Evolutionary conservation across 2,113 vertebrate species (phyloP), one percentile per base, ranked within the genome.

Genomic region (Castor canadensis): DNA sequence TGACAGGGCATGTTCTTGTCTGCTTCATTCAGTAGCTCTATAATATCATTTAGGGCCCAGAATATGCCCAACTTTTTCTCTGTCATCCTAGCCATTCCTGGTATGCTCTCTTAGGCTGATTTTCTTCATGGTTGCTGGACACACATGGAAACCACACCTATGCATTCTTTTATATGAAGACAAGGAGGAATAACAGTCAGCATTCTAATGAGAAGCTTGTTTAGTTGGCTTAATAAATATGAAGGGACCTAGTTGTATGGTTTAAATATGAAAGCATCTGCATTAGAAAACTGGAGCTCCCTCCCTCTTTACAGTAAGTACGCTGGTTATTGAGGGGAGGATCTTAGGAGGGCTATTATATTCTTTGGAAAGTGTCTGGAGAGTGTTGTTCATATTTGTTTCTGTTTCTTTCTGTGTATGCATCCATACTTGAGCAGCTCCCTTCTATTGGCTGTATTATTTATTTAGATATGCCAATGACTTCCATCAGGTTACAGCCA

Each of bases 401-500:
- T 77, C 67, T 69, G 35, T 72, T 47, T 89, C 52, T 85, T 89
- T 86, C 47, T 86, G 30, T 94, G 30, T 72, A 62, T 73, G 47
- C 54, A 66, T 82, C 16, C 56, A 56, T 47, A 92, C 35, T 40
- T 95, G 54, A 56, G 24, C 24, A 66, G 35, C 54, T 82, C 12
- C 17, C 24, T 91, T 86, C 71, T 89, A 20, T 93, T 81, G 67
- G 58, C 91, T 71, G 76, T 75, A 89, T 89, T 58, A 75, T 91
- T 90, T 94, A 54, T 86, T 92, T 86, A 89, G 47, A 72, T 86
- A 89, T 62, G 49, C 75, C 73, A 91, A 85, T 80, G 85, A 93
- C 35, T 91, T 89, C 77, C 80, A 89, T 92, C 54, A 87, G 47
- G 40, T 95, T 94, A 82, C 3, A 87, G 69, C 92, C 45, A 67